Evolutionary conservation across 2,888 invertebrate genomes (phyloP).

Genomic region (Mamestra brassicae): DNA sequence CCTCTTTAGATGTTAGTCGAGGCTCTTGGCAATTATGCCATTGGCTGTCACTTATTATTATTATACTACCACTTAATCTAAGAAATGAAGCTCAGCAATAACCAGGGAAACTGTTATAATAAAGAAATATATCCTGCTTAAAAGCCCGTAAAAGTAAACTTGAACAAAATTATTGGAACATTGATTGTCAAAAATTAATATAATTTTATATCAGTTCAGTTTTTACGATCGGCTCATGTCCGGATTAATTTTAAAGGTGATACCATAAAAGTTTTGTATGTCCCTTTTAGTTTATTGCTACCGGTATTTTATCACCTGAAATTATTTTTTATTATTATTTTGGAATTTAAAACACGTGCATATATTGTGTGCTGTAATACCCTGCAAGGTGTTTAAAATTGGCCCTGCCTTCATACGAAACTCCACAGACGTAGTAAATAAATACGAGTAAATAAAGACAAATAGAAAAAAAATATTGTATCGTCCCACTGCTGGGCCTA

Average conservation of each 20-base stretch:
- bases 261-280: slow-evolving; percentile 44
- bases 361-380: background rate
- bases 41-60: too few relatives aligned
- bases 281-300: slow-evolving; percentile 48
- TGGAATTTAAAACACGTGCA: background rate
- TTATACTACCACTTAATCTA: background rate
- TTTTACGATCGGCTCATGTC: slow-evolving; percentile 52
- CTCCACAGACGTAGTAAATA: background rate
- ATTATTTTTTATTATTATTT: slow-evolving; percentile 36
- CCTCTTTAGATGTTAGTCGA: too few relatives aligned
- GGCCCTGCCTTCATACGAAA: background rate
- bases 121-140: slow-evolving; percentile 30
- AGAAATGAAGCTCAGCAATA: background rate
- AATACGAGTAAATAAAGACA: background rate
- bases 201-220: slow-evolving; percentile 47
- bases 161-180: slow-evolving; percentile 28
- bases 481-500: too few relatives aligned
- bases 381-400: background rate
- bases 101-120: background rate
- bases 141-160: slow-evolving; percentile 25
- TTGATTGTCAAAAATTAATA: slow-evolving; percentile 44
- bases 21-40: too few relatives aligned
- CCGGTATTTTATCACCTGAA: slow-evolving; percentile 50
- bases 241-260: slow-evolving; percentile 48
- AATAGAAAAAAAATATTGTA: too few relatives aligned